Evolutionary conservation across 2,888 invertebrate species (phyloP), one percentile per base, ranked within the genome.

Genomic region (Callyntrura guangdongensis): DNA sequence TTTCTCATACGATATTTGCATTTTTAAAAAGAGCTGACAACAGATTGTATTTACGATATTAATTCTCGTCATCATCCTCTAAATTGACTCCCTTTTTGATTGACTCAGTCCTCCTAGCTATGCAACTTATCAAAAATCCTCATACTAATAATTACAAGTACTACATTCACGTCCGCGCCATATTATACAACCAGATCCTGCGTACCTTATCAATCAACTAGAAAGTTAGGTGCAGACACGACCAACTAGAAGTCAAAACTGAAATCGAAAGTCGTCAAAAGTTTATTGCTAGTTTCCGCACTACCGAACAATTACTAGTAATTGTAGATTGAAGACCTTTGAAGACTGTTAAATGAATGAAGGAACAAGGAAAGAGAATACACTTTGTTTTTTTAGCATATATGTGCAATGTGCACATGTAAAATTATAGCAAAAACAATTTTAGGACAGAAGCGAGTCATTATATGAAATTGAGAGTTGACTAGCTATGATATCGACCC

Each of bases 51-150:
- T 53, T n/a, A 36, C 2, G 36, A 36, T 12, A 53, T 53, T 53
- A n/a, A 36, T 36, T 6, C 36, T 36, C 9, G 36, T 64, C 20
- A 36, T 69, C 20, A 69, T 69, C 36, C 5, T 14, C 69, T 36
- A 69, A 69, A 69, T 61, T 25, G 67, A 67, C 67, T 67, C 67
- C 67, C 25, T 25, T 22, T 67, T 25, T 67, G 67, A 67, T 69
- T 69, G 69, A 69, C 36, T 69, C 69, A 22, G 9, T 14, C n/a
- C 61, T 20, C 61, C 36, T n/a, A 69, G 27, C 69, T 22, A 22
- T 4, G 64, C 64, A 8, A 25, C 11, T 64, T n/a, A 25, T 64
- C 64, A 64, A 61, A 47, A 36, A 36, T 36, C 2, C 6, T 36
- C 36, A 36, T 53, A 53, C 12, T 53, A 61, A 20, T 61, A 61